A percentile compares a stretch with the other conserved stretches of the same genome.
phyloP scores from a whole-genome alignment of 2,113 vertebrate species.

The Corapipo altera region DNA sequence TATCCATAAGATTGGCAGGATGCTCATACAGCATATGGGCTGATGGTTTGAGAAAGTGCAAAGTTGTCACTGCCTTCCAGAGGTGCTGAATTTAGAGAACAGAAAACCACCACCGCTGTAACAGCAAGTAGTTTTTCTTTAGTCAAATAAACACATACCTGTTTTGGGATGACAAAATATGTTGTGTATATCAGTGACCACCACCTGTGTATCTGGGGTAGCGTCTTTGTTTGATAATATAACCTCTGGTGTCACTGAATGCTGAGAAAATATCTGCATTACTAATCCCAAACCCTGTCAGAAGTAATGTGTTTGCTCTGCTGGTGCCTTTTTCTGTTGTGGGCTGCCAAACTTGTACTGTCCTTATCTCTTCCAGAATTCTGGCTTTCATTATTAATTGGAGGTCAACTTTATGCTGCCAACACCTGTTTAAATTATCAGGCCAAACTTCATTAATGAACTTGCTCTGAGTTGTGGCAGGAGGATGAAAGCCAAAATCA shows the following conservation, averaged over 20 bases:
- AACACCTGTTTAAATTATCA: background rate
- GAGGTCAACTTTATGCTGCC: background rate
- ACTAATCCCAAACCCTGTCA: background rate
- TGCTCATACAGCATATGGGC: background rate
- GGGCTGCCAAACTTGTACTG: background rate
- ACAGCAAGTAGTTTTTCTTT: background rate
- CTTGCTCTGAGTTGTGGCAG: background rate
- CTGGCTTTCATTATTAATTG: conserved; percentile 3
- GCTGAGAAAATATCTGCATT: background rate
- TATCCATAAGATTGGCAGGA: background rate
- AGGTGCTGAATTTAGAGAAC: background rate
- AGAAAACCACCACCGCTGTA: background rate
- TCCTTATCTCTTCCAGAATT: background rate
- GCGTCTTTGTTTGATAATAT: background rate
- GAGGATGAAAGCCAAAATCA: background rate
- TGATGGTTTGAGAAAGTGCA: background rate
- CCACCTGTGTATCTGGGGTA: background rate
- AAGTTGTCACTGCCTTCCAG: background rate
- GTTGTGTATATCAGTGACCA: background rate
- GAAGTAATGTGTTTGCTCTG: background rate
- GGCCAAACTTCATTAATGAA: background rate
- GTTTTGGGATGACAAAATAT: background rate
- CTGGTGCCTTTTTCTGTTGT: background rate
- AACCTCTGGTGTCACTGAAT: background rate
- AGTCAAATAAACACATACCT: accelerated